Evolutionary conservation across 2,113 vertebrate species (phyloP).

Genomic region (Myotis yumanensis): DNA sequence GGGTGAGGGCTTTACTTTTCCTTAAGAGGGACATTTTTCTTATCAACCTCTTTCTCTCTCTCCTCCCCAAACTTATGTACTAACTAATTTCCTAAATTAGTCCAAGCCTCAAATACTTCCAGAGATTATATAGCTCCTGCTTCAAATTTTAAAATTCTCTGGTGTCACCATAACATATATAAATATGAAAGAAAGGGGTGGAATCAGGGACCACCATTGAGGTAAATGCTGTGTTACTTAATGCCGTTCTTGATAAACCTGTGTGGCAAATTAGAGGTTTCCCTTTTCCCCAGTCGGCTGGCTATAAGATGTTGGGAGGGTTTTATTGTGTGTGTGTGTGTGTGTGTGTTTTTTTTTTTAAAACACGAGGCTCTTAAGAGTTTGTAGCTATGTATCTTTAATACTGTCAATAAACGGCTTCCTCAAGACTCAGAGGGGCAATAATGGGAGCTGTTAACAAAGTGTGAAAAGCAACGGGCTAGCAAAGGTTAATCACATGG

Average conservation of each 20-base stretch:
- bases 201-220: neutral
- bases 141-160: conserved; percentile 19
- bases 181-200: neutral
- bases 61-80: neutral
- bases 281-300: conserved; percentile 40
- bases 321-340: conserved; percentile 36
- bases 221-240: conserved; percentile 43
- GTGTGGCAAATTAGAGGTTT: conserved; percentile 65
- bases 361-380: conserved; percentile 79
- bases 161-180: neutral
- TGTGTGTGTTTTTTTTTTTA: neutral
- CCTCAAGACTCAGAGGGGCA: conserved; percentile 84
- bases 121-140: neutral
- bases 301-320: conserved; percentile 66
- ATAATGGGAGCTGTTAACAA: conserved; percentile 89
- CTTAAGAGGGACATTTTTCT: conserved; percentile 6
- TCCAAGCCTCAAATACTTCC: neutral
- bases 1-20: neutral
- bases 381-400: conserved; percentile 87
- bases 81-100: conserved; percentile 3
- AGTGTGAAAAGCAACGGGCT: conserved; percentile 90
- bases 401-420: conserved; percentile 90
- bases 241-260: conserved; percentile 61
- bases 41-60: neutral
- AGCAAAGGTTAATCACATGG: conserved; percentile 92